A percentile compares a stretch with the other conserved stretches of the same genome.
Conservation (phyloP, 2,888 invertebrate genomes). For the Erebia palarica region DNA sequence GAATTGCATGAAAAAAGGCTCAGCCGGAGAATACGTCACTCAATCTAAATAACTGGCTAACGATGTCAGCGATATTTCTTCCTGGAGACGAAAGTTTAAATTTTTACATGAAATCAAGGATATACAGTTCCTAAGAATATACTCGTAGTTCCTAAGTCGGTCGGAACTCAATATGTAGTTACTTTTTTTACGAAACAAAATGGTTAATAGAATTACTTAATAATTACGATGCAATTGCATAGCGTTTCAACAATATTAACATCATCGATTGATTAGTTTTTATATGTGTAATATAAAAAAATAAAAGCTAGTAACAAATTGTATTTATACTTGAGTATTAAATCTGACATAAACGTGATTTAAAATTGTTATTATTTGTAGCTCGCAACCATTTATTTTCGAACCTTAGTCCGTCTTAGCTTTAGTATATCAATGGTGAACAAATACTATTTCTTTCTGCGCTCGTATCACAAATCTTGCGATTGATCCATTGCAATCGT, state of each 20-base stretch:
- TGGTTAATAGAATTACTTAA: no score
- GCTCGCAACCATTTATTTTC: background rate
- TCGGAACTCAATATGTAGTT: no score
- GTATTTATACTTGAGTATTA: no score
- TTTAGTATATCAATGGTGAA: constrained; percentile 44
- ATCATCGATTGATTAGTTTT: no score
- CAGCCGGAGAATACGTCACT: constrained; percentile 61
- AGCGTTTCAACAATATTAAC: no score
- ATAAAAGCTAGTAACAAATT: no score
- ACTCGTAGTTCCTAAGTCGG: no score
- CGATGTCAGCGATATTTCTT: constrained; percentile 73
- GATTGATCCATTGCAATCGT: background rate
- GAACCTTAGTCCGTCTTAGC: constrained; percentile 31
- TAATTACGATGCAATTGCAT: no score
- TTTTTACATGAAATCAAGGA: constrained; percentile 52
- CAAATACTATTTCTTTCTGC: constrained; percentile 24
- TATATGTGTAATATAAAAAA: no score
- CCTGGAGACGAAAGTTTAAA: constrained; percentile 63
- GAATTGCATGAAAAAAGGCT: constrained; percentile 54
- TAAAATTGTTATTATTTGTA: background rate
- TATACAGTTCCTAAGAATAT: no score
- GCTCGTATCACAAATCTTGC: background rate
- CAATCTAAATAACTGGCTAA: constrained; percentile 70
- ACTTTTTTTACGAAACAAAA: no score
- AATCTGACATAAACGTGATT: no score